Conservation (phyloP, 2,888 invertebrate species). For the Cybosia mesomella region DNA sequence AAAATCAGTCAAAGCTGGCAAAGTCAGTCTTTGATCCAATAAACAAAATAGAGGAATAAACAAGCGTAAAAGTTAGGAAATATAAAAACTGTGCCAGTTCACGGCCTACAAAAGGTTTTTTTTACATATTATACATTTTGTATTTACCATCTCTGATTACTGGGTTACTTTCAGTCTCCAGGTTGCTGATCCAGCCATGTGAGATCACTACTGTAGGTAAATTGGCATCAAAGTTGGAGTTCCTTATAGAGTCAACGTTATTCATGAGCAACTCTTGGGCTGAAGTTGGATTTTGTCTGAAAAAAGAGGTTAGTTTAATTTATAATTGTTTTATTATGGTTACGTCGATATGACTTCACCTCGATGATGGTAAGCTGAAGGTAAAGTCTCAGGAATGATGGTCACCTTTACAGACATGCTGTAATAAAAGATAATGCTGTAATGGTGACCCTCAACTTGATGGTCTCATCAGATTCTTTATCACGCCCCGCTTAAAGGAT, state of each 20-base stretch:
- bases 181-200: conserved; percentile 71
- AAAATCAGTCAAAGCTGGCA: too few relatives aligned
- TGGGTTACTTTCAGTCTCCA: conserved; percentile 59
- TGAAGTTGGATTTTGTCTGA: conserved; percentile 55
- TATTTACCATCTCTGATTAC: conserved; percentile 59
- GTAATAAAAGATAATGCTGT: too few relatives aligned
- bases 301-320: not conserved
- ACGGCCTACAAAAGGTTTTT: too few relatives aligned
- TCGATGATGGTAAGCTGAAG: too few relatives aligned
- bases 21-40: not conserved
- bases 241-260: conserved; percentile 56
- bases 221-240: conserved; percentile 64
- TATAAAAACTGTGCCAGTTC: too few relatives aligned
- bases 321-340: too few relatives aligned
- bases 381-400: too few relatives aligned
- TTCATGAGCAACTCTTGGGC: conserved; percentile 58
- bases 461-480: too few relatives aligned
- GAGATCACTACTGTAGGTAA: conserved; percentile 61
- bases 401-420: too few relatives aligned
- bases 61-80: not conserved
- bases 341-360: too few relatives aligned
- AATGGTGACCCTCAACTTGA: too few relatives aligned
- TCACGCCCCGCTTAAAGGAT: too few relatives aligned
- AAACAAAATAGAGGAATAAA: not conserved
- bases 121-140: not conserved